Evolutionary conservation across 2,888 invertebrate species (phyloP), one percentile per base, ranked within the genome.

Genomic region (Chrysina gloriosa): DNA sequence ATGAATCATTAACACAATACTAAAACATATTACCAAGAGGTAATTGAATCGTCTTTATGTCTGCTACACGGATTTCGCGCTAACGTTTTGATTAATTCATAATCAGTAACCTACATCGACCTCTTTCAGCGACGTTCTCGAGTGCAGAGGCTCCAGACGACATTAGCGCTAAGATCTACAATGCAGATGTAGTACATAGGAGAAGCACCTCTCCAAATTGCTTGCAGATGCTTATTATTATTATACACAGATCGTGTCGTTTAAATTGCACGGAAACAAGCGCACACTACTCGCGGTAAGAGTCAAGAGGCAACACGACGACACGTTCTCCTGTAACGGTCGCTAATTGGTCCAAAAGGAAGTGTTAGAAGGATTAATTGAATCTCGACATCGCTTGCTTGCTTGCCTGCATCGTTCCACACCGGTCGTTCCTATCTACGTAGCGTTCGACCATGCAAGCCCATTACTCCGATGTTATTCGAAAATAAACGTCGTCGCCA

Each of bases 291-390:
- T 52, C 19, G 31, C 7, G 19, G 9, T 52, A 52, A 31, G 29
- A 52, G 31, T 16, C 16, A 6, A 29, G 19, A 52, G 25, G 52
- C 31, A 16, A 25, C 29, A 6, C 31, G 52, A 52, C 52, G 19
- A 52, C 52, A 52, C 52, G 52, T 31, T 52, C 52, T 19, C 7
- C 52, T 31, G 34, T 52, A 52, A 31, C 52, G 52, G 52, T 31
- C 52, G 52, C 52, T 52, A 52, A 52, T 52, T 52, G 52, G 52
- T 52, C 31, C 52, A 52, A 52, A 52, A 31, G 31, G 52, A 52
- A 31, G 52, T 52, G 52, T 52, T 52, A 31, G 52, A 16, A 16
- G 31, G 52, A 52, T 31, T 52, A 52, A 52, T 52, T 52, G 52
- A 52, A 52, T 52, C 29, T 19, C 29, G 31, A 31, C 31, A 31